These are phyloP conservation scores for Seladonia tumulorum DNA, from an alignment of 2,888 invertebrate genomes.

Conservation along the genomic window DNA sequence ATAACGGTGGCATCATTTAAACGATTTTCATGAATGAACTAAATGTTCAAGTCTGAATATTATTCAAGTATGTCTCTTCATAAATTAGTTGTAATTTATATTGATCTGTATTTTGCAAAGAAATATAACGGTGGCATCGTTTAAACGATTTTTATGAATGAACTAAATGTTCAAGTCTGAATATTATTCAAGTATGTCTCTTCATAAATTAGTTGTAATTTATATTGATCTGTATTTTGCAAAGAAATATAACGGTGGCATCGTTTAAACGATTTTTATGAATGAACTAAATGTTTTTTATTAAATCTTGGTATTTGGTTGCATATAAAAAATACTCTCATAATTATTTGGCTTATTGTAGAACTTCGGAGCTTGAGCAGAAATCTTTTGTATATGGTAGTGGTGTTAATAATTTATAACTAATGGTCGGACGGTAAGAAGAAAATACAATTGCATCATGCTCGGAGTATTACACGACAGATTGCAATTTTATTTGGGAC, in stretches of 20 bases:
- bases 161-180: neutral
- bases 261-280: too few species aligned
- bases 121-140: too few species aligned
- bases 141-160: too few species aligned
- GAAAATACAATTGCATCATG: neutral
- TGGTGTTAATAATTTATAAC: neutral
- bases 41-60: neutral
- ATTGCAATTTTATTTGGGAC: constrained; percentile 51
- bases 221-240: neutral
- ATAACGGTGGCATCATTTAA: too few species aligned
- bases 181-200: neutral
- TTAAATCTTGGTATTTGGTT: neutral
- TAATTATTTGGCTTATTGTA: too few species aligned
- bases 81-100: neutral
- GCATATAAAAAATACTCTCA: too few species aligned
- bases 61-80: neutral
- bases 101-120: neutral
- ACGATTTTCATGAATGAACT: too few species aligned
- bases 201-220: neutral
- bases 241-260: too few species aligned
- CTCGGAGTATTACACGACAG: constrained; percentile 32
- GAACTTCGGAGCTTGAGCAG: too few species aligned
- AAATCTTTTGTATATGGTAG: neutral
- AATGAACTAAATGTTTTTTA: neutral
- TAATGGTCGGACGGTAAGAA: neutral